Evolutionary conservation across 2,888 invertebrate species (phyloP), one percentile per base, ranked within the genome.

Genomic region (Caenorhabditis imperialis): DNA sequence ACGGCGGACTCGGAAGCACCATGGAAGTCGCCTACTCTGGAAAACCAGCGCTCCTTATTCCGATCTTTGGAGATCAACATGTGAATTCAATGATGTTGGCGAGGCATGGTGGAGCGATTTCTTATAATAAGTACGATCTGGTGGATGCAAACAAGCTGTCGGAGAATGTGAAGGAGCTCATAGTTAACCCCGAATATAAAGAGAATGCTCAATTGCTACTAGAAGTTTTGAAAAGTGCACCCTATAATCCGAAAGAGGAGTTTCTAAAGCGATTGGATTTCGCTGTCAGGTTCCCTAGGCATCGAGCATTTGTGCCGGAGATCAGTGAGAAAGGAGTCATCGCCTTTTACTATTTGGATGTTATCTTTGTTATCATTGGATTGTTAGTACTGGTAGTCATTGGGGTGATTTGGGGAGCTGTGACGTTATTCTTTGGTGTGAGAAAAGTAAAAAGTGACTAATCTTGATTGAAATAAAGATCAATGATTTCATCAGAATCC

Each of bases 1-100:
- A 65, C 35, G 65, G 55, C 23, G 65, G 65, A 48, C 20, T 53
- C n/a, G 65, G 65, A 55, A 65, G 65, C 23, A 65, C 65, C 18
- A 55, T 54, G 53, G 57, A 57, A 23, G 25, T 57, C 2, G 57
- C 57, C 3, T 57, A 57, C 22, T n/a, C 45, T 23, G 57, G 57
- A 23, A 57, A 37, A 57, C 57, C 57, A 6, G 57, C 57, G 12
- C 23, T 57, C 2, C 37, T 38, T 33, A 16, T 57, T 23, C 57
- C 57, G n/a, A 16, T 57, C 0, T 57, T 57, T 16, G 57, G 22
- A 8, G 57, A 57, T 37, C 57, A 57, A 37, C 22, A 5, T 14
- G 10, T 33, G 1, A 57, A 57, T 25, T 44, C 57, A 25, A 12
- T 10, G 3, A 57, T 57, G 57, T 20, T 57, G 10, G 45, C 33